A percentile compares a stretch with the other conserved stretches of the same genome.
Evolutionary conservation across 2,888 invertebrate species (phyloP).

Genomic region (Cosmia trapezina): DNA sequence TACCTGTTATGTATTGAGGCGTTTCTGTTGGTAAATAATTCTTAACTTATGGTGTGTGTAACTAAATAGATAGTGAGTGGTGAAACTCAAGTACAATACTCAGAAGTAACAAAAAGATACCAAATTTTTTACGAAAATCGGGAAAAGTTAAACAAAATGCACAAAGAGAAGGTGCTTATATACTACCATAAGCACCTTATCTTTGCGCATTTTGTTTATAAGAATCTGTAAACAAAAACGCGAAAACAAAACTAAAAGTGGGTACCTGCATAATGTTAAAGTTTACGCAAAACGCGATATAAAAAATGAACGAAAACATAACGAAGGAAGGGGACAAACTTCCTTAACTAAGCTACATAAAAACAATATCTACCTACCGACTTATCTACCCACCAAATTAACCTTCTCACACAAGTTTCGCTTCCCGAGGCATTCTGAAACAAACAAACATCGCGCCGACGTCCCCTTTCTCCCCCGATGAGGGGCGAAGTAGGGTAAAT

Average conservation of each 20-base stretch:
- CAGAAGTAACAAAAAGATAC: neutral
- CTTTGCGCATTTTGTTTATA: conserved; percentile 25
- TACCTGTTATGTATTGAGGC: conserved; percentile 29
- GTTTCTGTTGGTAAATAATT: neutral
- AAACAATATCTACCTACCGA: conserved; percentile 71
- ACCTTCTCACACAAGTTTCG: conserved; percentile 72
- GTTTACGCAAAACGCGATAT: conserved; percentile 43
- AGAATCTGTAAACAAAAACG: conserved; percentile 27
- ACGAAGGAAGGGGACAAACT: conserved; percentile 55
- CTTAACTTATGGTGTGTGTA: neutral
- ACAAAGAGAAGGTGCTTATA: no score
- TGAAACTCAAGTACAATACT: neutral
- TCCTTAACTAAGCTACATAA: conserved; percentile 60
- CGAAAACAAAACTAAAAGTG: conserved; percentile 33
- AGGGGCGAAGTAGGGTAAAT: conserved; percentile 63
- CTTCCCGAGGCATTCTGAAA: conserved; percentile 70
- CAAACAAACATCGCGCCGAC: conserved; percentile 72
- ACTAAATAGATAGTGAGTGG: neutral
- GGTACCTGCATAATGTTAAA: conserved; percentile 44
- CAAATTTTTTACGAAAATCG: neutral
- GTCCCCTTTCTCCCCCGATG: conserved; percentile 61
- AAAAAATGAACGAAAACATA: conserved; percentile 61
- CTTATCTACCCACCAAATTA: conserved; percentile 76
- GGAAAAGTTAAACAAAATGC: no score
- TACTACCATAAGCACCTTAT: no score